phyloP scores from a whole-genome alignment of 2,888 invertebrate species.

The Neuroscelio doddi region DNA sequence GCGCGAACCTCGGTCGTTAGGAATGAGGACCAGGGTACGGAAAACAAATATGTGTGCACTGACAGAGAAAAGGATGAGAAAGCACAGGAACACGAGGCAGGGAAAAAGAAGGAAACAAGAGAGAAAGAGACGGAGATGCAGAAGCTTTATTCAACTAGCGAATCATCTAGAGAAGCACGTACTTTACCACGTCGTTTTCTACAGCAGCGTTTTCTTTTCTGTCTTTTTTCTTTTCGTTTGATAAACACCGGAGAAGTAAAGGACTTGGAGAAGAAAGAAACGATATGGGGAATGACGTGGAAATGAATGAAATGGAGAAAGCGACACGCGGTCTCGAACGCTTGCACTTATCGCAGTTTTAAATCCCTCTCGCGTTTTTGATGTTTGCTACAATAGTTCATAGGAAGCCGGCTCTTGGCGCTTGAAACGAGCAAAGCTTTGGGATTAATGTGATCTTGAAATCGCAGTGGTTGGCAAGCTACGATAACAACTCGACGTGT shows the following conservation, averaged over 20 bases:
- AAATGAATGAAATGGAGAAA: too few relatives aligned
- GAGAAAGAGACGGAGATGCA: background rate
- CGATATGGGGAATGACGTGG: too few relatives aligned
- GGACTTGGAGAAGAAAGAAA: too few relatives aligned
- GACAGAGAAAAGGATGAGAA: background rate
- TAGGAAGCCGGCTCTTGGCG: slow-evolving; percentile 32
- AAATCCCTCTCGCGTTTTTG: slow-evolving; percentile 13
- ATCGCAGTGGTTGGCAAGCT: slow-evolving; percentile 17
- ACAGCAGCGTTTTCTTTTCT: slow-evolving; percentile 1
- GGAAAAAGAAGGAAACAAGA: background rate
- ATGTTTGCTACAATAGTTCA: slow-evolving; percentile 44
- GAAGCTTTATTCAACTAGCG: background rate
- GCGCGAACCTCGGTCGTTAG: slow-evolving; percentile 50
- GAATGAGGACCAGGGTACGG: slow-evolving; percentile 43
- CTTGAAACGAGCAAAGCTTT: slow-evolving; percentile 1
- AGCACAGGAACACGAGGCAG: background rate
- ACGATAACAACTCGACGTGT: background rate
- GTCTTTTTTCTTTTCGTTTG: background rate
- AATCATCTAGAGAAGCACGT: background rate
- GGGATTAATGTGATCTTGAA: slow-evolving; percentile 22
- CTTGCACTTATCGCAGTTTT: background rate
- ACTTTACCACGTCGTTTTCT: slow-evolving; percentile 14
- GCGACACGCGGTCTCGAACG: background rate
- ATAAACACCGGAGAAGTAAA: too few relatives aligned
- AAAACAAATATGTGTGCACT: slow-evolving; percentile 57